phyloP scores from a whole-genome alignment of 35 echinoderm and acorn worm species.

The Strongylocentrotus purpuratus region DNA sequence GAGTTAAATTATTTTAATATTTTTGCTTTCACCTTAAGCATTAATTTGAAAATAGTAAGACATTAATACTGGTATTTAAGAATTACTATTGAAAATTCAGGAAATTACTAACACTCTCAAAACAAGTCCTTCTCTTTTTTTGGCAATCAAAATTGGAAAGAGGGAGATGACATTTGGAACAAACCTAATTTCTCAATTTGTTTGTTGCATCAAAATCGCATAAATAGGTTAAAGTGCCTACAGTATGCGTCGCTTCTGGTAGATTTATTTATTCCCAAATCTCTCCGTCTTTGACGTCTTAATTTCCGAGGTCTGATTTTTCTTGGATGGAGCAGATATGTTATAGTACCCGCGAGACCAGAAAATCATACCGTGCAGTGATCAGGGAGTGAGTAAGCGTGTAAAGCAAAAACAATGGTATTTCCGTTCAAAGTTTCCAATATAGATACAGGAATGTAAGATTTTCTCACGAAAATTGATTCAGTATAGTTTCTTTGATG shows the following conservation, averaged over 20 bases:
- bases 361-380: background rate
- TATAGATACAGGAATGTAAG: background rate
- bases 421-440: background rate
- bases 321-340: slow-evolving; percentile 13
- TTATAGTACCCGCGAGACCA: slow-evolving; percentile 4
- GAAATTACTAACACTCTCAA: no score
- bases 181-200: background rate
- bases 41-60: no score
- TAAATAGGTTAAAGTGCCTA: background rate
- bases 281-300: slow-evolving; percentile 16
- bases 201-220: background rate
- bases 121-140: background rate
- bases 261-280: background rate
- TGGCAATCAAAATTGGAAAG: background rate
- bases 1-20: no score
- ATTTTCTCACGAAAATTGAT: background rate
- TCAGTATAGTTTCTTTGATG: no score
- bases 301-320: slow-evolving; percentile 13
- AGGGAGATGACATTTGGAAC: background rate
- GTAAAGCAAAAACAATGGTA: background rate
- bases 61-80: no score
- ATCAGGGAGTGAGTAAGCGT: background rate
- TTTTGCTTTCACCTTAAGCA: no score
- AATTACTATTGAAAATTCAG: no score
- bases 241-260: background rate